Evolutionary conservation across 1,140 invertebrate genomes (phyloP), one percentile per base, ranked within the genome.

Genomic region (Cataglyphis hispanica): DNA sequence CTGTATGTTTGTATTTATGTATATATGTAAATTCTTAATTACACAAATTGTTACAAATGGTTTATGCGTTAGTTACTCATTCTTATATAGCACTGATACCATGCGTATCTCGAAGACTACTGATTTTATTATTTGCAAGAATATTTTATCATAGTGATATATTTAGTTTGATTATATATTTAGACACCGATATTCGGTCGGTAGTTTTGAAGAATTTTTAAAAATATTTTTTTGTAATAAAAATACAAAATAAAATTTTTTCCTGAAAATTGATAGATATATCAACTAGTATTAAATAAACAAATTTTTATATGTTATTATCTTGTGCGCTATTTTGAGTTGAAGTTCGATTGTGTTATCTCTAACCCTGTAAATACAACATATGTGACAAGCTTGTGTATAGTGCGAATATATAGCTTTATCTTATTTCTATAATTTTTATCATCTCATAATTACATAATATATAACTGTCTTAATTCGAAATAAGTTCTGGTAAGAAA

Each of bases 11-110:
- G 7, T 43, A 77, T 76, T 1, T 40, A 31, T 77, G 22, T 77
- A 77, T 0, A 69, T 80, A 67, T 27, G 22, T 25, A 58, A 80
- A 58, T 16, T 58, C 1, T 53, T 0, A 69, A 80, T 69, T 40
- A 80, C 10, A 56, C 58, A 31, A 66, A 69, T 40, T 69, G 69
- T 80, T 69, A 46, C 31, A 80, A 0, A 11, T 67, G 7, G 34
- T 1, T 34, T 43, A 16, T 31, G 2, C 40, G 31, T 80, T 66
- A 8, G 11, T 78, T 43, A 22, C 0, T 63, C 58, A 13, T 19
- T 43, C 63, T 0, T 60, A 7, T 31, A n/a, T 11, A n/a, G n/a
- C 0, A 40, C 1, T 1, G 2, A 34, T 63, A 40, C 4, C 16
- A 50, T 50, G 11, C 6, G 16, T 50, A 11, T 60, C 13, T 61